Conservation (phyloP, 2,113 vertebrate genomes). For the Brachyhypopomus gauderio region DNA sequence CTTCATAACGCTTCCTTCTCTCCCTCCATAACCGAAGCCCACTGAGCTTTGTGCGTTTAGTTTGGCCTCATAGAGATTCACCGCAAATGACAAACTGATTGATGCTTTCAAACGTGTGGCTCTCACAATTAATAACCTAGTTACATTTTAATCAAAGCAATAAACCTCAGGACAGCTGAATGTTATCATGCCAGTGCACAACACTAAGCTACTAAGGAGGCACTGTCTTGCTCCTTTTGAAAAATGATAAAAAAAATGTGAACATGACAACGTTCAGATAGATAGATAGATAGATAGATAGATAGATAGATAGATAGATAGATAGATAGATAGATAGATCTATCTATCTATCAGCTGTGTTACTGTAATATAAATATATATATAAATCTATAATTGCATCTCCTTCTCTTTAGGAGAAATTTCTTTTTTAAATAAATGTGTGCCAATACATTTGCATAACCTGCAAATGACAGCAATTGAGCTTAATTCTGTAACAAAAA, state of each 20-base stretch:
- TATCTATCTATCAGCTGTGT: no score
- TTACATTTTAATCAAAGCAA: slow-evolving; percentile 55
- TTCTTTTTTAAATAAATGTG: slow-evolving; percentile 1
- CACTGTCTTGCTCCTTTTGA: neutral
- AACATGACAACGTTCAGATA: no score
- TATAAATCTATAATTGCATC: neutral
- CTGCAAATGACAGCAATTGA: neutral
- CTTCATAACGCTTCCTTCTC: neutral
- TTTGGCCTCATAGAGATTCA: slow-evolving; percentile 38
- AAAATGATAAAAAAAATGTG: neutral
- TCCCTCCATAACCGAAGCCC: neutral
- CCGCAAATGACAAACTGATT: slow-evolving; percentile 52
- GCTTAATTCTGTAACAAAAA: neutral
- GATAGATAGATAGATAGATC: no score
- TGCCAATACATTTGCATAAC: neutral
- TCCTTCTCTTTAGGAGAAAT: neutral
- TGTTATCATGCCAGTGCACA: slow-evolving; percentile 43
- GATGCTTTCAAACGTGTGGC: slow-evolving; percentile 34
- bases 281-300: no score
- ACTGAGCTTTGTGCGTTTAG: slow-evolving; percentile 13
- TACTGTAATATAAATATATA: no score
- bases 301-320: no score
- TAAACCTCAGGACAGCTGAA: slow-evolving; percentile 49
- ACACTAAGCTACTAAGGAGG: neutral
- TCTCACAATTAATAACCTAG: slow-evolving; percentile 53